Evolutionary conservation across 2,888 invertebrate species (phyloP).

Genomic region (Chymomyza amoena): DNA sequence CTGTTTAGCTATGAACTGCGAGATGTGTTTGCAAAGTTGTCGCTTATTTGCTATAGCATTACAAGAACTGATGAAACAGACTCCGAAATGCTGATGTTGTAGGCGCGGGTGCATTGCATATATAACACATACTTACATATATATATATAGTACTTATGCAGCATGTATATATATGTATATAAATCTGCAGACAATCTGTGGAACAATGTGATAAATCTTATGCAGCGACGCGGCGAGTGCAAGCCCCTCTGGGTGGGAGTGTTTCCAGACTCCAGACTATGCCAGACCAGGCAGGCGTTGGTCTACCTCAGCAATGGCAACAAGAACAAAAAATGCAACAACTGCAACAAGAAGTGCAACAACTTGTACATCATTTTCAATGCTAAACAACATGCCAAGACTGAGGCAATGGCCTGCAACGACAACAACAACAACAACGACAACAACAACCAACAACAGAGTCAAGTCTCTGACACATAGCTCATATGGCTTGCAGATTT

Average conservation of each 20-base stretch:
- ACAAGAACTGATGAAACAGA: background rate
- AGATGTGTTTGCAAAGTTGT: background rate
- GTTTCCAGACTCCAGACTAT: slow-evolving; percentile 43
- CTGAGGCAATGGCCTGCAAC: slow-evolving; percentile 61
- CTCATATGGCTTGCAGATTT: slow-evolving; percentile 69
- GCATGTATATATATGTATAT: slow-evolving; percentile 41
- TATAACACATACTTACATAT: slow-evolving; percentile 16
- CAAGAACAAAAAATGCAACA: slow-evolving; percentile 25
- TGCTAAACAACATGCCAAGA: slow-evolving; percentile 66
- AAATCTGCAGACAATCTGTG: slow-evolving; percentile 73
- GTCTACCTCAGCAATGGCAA: slow-evolving; percentile 54
- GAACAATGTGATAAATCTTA: slow-evolving; percentile 76
- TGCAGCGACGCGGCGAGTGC: slow-evolving; percentile 58
- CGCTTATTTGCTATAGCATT: background rate
- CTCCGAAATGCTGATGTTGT: slow-evolving; percentile 36
- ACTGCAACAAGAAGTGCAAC: slow-evolving; percentile 41
- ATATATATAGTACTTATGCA: slow-evolving; percentile 11
- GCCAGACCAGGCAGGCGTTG: slow-evolving; percentile 21
- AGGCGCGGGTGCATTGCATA: slow-evolving; percentile 62
- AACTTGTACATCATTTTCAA: slow-evolving; percentile 74
- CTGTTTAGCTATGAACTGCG: background rate
- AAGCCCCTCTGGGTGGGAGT: slow-evolving; percentile 66
- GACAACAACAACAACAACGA: slow-evolving; percentile 27
- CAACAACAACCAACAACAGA: slow-evolving; percentile 19
- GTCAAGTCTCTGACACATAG: slow-evolving; percentile 34